A percentile compares a stretch with the other conserved stretches of the same genome.
phyloP scores from a whole-genome alignment of 2,113 vertebrate genomes.

The Pyrgilauda ruficollis region DNA sequence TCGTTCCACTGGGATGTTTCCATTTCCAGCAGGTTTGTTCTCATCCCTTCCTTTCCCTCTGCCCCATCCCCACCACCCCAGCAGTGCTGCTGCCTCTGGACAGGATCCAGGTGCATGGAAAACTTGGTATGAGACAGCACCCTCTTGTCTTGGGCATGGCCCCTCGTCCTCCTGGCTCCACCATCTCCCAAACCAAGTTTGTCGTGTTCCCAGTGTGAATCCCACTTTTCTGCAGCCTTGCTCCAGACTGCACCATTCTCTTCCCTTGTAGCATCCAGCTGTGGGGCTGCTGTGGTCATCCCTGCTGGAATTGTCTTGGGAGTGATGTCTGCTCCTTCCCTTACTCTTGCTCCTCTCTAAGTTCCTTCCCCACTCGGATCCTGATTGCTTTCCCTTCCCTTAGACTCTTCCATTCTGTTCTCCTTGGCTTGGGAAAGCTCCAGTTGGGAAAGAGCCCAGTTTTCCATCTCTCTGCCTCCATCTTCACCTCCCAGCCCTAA shows the following conservation, averaged over 20 bases:
- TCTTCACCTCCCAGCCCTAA: conserved; percentile 52
- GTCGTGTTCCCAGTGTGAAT: neutral
- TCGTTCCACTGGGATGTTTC: neutral
- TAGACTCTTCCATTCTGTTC: conserved; percentile 15
- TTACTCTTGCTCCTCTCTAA: neutral
- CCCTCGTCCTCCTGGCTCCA: neutral
- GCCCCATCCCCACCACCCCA: accelerated
- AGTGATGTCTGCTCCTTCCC: neutral
- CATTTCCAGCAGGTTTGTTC: neutral
- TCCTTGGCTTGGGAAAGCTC: conserved; percentile 49
- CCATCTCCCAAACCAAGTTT: neutral
- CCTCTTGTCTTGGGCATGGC: neutral
- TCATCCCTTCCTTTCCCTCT: neutral
- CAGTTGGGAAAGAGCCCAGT: conserved; percentile 54
- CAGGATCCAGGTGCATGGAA: neutral
- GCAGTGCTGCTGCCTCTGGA: neutral
- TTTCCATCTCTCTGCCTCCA: conserved; percentile 59
- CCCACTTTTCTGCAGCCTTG: neutral
- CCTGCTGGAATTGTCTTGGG: neutral
- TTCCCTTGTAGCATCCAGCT: neutral
- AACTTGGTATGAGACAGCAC: accelerated
- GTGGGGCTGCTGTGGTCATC: neutral
- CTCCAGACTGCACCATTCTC: neutral
- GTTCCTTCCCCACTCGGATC: neutral
- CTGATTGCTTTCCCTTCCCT: neutral